Evolutionary conservation across 2,797 vertebrate species (phyloP).

Genomic region (Holocentrus rufus): DNA sequence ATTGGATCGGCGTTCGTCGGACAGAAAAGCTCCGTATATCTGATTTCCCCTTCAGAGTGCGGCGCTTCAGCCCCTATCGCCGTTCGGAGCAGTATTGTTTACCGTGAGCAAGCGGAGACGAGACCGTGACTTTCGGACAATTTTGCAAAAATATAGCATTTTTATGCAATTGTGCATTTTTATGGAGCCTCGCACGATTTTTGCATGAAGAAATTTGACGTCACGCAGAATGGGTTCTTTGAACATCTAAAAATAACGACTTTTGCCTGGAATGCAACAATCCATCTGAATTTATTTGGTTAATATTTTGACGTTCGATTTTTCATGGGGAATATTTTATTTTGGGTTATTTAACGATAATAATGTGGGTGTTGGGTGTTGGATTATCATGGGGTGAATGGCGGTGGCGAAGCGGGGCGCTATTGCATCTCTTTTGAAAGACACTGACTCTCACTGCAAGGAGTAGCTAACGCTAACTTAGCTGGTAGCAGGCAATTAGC

Average conservation of each 20-base stretch:
- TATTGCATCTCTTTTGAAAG: slow-evolving; percentile 89
- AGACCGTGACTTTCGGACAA: slow-evolving; percentile 67
- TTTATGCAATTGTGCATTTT: slow-evolving; percentile 80
- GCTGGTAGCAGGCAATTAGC: slow-evolving; percentile 77
- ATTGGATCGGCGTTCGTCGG: slow-evolving; percentile 79
- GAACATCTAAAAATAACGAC: slow-evolving; percentile 75
- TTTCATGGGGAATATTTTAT: slow-evolving; percentile 76
- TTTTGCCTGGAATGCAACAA: slow-evolving; percentile 58
- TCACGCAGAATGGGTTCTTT: slow-evolving; percentile 82
- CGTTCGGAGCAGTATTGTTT: slow-evolving; percentile 78
- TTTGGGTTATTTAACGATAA: slow-evolving; percentile 78
- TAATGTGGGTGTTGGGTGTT: slow-evolving; percentile 88
- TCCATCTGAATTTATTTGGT: slow-evolving; percentile 60
- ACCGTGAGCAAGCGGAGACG: slow-evolving; percentile 79
- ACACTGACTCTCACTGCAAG: slow-evolving; percentile 63
- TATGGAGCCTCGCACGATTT: slow-evolving; percentile 75
- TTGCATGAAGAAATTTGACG: slow-evolving; percentile 84
- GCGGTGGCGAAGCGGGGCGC: slow-evolving; percentile 92
- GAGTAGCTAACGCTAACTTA: slow-evolving; percentile 75
- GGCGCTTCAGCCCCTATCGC: slow-evolving; percentile 79
- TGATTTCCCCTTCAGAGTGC: slow-evolving; percentile 85
- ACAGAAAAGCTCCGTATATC: slow-evolving; percentile 80
- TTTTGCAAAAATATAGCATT: slow-evolving; percentile 66
- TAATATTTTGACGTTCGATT: slow-evolving; percentile 48
- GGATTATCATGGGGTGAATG: slow-evolving; percentile 89